Evolutionary conservation across 2,113 vertebrate genomes (phyloP).

Genomic region (Hirundichthys speculiger): DNA sequence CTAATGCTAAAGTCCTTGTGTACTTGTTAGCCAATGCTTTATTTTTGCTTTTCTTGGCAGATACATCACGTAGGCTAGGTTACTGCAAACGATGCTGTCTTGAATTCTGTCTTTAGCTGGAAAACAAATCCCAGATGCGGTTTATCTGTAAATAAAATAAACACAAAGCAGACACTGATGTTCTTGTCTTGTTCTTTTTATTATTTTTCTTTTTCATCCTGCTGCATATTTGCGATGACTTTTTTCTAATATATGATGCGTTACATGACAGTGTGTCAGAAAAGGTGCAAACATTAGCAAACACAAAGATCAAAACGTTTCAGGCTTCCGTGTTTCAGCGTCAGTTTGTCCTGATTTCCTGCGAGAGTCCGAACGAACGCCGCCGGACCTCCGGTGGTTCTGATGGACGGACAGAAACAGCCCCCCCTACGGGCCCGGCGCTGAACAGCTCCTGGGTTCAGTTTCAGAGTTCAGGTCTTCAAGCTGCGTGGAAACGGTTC

Average conservation of each 20-base stretch:
- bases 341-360: not conserved
- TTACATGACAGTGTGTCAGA: slow-evolving; percentile 62
- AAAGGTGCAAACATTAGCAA: slow-evolving; percentile 77
- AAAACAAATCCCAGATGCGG: too few relatives aligned
- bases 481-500: not conserved
- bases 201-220: slow-evolving; percentile 66
- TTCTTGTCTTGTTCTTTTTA: slow-evolving; percentile 57
- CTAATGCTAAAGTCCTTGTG: too few relatives aligned
- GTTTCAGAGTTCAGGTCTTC: not conserved
- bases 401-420: not conserved
- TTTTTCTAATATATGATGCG: slow-evolving; percentile 66
- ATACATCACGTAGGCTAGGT: too few relatives aligned
- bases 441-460: too few relatives aligned
- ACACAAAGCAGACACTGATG: not conserved
- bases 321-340: slow-evolving; percentile 7
- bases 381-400: not conserved
- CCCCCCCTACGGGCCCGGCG: slow-evolving; percentile 10
- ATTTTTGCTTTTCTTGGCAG: too few relatives aligned
- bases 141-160: too few relatives aligned
- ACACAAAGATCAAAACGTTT: slow-evolving; percentile 58
- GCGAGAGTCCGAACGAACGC: too few relatives aligned
- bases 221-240: slow-evolving; percentile 66
- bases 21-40: too few relatives aligned
- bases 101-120: too few relatives aligned
- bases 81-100: too few relatives aligned